Evolutionary conservation across 2,888 invertebrate genomes (phyloP).

Genomic region (Branchipolynoe longqiensis): DNA sequence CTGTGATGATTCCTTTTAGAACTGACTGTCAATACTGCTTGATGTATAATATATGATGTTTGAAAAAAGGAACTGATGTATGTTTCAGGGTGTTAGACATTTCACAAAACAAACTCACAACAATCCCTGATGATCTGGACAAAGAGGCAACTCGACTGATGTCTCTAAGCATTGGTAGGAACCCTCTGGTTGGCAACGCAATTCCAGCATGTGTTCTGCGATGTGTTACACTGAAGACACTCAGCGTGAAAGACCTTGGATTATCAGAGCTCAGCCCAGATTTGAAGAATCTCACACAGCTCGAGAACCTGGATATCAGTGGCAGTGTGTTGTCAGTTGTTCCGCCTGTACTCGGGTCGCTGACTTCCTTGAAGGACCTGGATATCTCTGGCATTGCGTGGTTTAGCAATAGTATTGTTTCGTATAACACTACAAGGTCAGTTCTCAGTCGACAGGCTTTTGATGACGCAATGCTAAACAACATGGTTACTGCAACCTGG

Average conservation of each 20-base stretch:
- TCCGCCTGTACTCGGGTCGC: conserved; percentile 68
- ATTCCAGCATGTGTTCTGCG: conserved; percentile 63
- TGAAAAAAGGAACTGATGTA: conserved; percentile 50
- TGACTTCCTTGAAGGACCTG: conserved; percentile 69
- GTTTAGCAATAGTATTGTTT: no score
- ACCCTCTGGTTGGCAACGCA: conserved; percentile 65
- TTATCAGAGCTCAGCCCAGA: conserved; percentile 69
- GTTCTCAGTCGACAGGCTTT: conserved; percentile 61
- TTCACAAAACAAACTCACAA: conserved; percentile 44
- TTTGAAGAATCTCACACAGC: conserved; percentile 71
- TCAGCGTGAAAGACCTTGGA: conserved; percentile 72
- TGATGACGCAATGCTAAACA: conserved; percentile 55
- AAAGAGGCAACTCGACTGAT: background rate
- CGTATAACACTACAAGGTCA: conserved; percentile 57
- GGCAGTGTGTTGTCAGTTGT: conserved; percentile 52
- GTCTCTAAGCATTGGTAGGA: conserved; percentile 67
- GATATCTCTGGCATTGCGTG: conserved; percentile 75
- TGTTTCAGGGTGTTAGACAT: background rate
- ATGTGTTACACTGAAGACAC: conserved; percentile 66
- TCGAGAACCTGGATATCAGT: conserved; percentile 66
- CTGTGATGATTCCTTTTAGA: no score
- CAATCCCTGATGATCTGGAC: conserved; percentile 57
- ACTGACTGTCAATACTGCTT: no score
- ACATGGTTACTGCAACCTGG: conserved; percentile 45
- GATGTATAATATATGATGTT: no score